Conservation (phyloP, 2,888 invertebrate species). For the Seira musarum region DNA sequence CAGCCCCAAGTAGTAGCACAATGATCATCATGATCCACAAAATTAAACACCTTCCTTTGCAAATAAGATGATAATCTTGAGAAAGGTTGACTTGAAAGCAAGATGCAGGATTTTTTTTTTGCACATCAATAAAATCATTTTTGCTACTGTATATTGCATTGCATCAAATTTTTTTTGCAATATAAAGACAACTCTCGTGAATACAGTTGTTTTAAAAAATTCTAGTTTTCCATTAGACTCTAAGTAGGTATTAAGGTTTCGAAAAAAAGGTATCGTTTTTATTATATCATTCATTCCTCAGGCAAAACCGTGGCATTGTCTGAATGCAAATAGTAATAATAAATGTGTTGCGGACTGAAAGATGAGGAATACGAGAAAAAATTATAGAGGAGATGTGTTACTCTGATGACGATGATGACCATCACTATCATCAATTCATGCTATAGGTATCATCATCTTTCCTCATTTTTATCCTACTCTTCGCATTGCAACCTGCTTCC, state of each 20-base stretch:
- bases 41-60: constrained; percentile 42
- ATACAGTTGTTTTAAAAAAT: background rate
- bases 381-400: constrained; percentile 15
- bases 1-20: too few relatives aligned
- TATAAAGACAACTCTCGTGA: background rate
- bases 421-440: too few relatives aligned
- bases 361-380: constrained; percentile 1
- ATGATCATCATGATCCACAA: constrained; percentile 25
- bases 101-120: too few relatives aligned
- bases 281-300: constrained; percentile 19
- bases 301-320: constrained; percentile 11
- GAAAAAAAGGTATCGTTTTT: background rate
- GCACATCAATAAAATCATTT: background rate
- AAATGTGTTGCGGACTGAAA: background rate
- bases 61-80: constrained; percentile 18
- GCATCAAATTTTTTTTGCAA: background rate
- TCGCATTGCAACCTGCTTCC: constrained; percentile 53
- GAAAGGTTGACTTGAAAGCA: background rate
- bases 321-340: constrained; percentile 22
- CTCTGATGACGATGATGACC: constrained; percentile 9
- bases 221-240: constrained; percentile 23
- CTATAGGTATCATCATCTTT: too few relatives aligned
- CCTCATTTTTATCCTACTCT: constrained; percentile 39
- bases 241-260: constrained; percentile 47
- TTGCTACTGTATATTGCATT: constrained; percentile 15